phyloP scores from a whole-genome alignment of 2,888 invertebrate species.

The Acleris cristana region DNA sequence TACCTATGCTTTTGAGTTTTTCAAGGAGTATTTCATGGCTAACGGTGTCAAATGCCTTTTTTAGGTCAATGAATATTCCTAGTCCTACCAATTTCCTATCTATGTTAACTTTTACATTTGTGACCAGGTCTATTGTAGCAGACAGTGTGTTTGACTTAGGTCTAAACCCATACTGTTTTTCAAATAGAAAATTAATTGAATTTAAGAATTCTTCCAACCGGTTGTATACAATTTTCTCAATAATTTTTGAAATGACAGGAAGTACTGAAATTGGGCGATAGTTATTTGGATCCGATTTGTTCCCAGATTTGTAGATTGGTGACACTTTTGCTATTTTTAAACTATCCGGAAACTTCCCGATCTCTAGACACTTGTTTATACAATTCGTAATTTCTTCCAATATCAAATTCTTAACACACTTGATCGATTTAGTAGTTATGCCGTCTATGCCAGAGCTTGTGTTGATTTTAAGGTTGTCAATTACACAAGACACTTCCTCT shows the following conservation, averaged over 20 bases:
- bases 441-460: not conserved
- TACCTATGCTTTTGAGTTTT: not conserved
- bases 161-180: too few relatives aligned
- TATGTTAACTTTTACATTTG: conserved; percentile 3
- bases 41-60: conserved; percentile 11
- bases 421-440: not conserved
- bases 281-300: conserved; percentile 8
- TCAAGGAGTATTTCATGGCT: not conserved
- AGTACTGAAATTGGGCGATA: conserved; percentile 14
- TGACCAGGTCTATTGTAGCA: not conserved
- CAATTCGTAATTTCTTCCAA: not conserved
- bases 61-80: conserved; percentile 9
- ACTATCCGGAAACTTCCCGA: conserved; percentile 8
- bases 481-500: too few relatives aligned
- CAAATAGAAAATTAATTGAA: not conserved
- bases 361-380: not conserved
- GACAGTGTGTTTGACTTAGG: not conserved
- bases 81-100: not conserved
- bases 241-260: conserved; percentile 10
- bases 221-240: conserved; percentile 7
- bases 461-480: not conserved
- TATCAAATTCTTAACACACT: not conserved
- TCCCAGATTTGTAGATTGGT: conserved; percentile 24
- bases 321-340: conserved; percentile 18
- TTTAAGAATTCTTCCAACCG: not conserved